A percentile compares a stretch with the other conserved stretches of the same genome.
Evolutionary conservation across 2,888 invertebrate species (phyloP).

Genomic region (Leptinotarsa haldemani): DNA sequence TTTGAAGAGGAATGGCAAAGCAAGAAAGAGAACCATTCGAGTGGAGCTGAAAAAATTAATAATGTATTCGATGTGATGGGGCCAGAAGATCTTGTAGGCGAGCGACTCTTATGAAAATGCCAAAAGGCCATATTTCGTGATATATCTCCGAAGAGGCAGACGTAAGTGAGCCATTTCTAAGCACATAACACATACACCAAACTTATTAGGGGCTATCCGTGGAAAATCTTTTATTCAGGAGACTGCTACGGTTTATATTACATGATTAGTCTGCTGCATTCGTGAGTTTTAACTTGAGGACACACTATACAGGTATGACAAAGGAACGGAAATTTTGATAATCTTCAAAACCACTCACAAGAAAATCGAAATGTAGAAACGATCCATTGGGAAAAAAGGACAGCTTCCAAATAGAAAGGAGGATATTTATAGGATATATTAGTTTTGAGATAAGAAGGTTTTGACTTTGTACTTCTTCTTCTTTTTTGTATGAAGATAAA

Average conservation of each 20-base stretch:
- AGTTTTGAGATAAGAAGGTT: too few species aligned
- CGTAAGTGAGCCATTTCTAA: constrained; percentile 62
- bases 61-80: constrained; percentile 47
- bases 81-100: constrained; percentile 19
- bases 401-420: too few species aligned
- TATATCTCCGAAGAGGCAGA: constrained; percentile 54
- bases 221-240: constrained; percentile 62
- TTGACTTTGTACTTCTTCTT: too few species aligned
- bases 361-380: too few species aligned
- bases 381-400: too few species aligned
- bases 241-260: constrained; percentile 46
- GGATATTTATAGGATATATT: too few species aligned
- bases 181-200: constrained; percentile 60
- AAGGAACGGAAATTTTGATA: too few species aligned
- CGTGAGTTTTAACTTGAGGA: constrained; percentile 36
- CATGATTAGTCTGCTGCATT: constrained; percentile 59
- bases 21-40: constrained; percentile 40
- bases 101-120: constrained; percentile 48
- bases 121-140: constrained; percentile 52
- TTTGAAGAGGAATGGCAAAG: constrained; percentile 34
- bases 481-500: too few species aligned
- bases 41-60: constrained; percentile 49
- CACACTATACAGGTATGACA: neutral
- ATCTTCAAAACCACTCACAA: too few species aligned
- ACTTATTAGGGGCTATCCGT: constrained; percentile 60